Evolutionary conservation across 2,888 invertebrate genomes (phyloP), one percentile per base, ranked within the genome.

Genomic region (Lepidocyrtinus sp.): DNA sequence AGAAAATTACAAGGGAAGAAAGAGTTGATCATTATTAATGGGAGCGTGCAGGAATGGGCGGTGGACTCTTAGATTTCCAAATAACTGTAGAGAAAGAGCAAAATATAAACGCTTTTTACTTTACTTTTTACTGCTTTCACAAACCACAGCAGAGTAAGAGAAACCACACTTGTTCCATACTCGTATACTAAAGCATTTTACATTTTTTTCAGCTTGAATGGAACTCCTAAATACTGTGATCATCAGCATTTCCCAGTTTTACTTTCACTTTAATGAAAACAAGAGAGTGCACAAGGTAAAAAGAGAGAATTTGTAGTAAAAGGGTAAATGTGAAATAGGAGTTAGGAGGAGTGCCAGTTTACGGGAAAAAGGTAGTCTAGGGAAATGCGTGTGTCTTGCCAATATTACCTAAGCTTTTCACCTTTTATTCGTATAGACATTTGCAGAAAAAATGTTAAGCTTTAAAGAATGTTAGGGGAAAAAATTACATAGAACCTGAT

Each of bases 1-100:
- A 68, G 59, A 59, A 72, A 77, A 77, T 77, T 77, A 77, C 72
- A 77, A 75, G 65, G 73, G 72, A 63, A 73, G 61, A 76, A 78
- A 71, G 73, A 78, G 78, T 73, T 78, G 78, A 78, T 78, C 73
- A 73, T 78, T 78, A 78, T 78, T 78, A 78, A 78, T 78, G 78
- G 78, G 73, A 78, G 68, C 19, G 63, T 73, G 63, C 68, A 73
- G 72, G 78, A 78, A 73, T 73, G 78, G 78, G 78, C 78, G 78
- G 78, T 73, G 68, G 50, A 24, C 67, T 77, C 59, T 55, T 71
- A 67, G 72, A 77, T 73, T 78, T 73, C 21, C 78, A 46, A 78
- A 73, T 65, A 70, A 59, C n/a, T 26, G 61, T 19, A 59, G 61
- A 59, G 59, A 59, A 59, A n/a, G n/a, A 71, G 21, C 21, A 1